These are phyloP conservation scores for Sinocyclocheilus maitianheensis DNA, from an alignment of 2,113 vertebrate genomes.

Conservation along the genomic window DNA sequence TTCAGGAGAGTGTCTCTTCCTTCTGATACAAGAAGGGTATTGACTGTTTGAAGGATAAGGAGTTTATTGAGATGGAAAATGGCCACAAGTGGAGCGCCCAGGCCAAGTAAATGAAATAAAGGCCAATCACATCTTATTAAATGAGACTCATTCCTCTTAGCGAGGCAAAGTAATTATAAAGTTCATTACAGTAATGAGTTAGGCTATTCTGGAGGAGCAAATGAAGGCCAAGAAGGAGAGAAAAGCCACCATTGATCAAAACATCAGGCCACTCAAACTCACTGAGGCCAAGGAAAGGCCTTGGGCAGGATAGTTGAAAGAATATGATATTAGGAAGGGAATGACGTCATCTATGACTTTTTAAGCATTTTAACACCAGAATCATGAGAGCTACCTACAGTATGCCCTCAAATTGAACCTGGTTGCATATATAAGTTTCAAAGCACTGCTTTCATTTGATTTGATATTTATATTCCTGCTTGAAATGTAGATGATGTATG, in stretches of 20 bases:
- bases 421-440: background rate
- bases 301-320: conserved; percentile 29
- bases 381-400: background rate
- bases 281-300: conserved; percentile 34
- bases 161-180: conserved; percentile 81
- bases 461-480: background rate
- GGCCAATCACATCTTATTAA: conserved; percentile 77
- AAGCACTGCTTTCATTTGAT: background rate
- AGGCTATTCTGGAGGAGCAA: conserved; percentile 72
- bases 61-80: conserved; percentile 81
- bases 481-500: background rate
- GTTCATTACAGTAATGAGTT: conserved; percentile 83
- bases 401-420: background rate
- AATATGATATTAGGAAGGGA: conserved; percentile 14
- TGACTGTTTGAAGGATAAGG: conserved; percentile 70
- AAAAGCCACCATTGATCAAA: conserved; percentile 74
- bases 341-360: conserved; percentile 34
- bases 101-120: conserved; percentile 81
- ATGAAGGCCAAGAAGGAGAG: conserved; percentile 66
- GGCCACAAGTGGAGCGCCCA: conserved; percentile 75
- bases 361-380: conserved; percentile 33
- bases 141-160: conserved; percentile 77
- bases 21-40: conserved; percentile 64
- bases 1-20: conserved; percentile 45
- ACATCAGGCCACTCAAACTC: conserved; percentile 60